Conservation (phyloP, 1,140 invertebrate species). For the Pogonomyrmex barbatus region DNA sequence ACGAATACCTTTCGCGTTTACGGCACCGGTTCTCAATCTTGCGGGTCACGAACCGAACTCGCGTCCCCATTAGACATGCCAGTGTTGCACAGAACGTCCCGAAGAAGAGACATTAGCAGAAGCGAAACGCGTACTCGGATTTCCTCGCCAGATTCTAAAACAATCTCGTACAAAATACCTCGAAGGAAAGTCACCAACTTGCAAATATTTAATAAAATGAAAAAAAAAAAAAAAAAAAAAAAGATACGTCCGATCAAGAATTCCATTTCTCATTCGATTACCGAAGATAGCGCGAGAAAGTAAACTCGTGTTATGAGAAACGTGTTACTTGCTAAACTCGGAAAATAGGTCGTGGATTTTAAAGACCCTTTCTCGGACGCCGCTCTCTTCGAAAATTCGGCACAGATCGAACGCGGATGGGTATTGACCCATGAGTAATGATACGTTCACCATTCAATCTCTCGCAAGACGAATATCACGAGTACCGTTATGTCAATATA, state of each 20-base stretch:
- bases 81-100: conserved; percentile 1
- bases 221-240: neutral
- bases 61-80: conserved; percentile 51
- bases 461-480: neutral
- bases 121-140: neutral
- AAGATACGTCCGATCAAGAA: neutral
- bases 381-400: conserved; percentile 21
- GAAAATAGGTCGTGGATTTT: conserved; percentile 5
- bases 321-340: neutral
- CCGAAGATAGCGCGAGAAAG: neutral
- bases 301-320: neutral
- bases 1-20: conserved; percentile 47
- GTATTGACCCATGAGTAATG: conserved; percentile 8
- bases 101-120: neutral
- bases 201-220: neutral
- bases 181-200: neutral
- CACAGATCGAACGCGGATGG: conserved; percentile 30
- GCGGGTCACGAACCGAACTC: conserved; percentile 43
- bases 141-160: neutral
- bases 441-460: conserved; percentile 13
- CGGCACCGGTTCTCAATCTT: conserved; percentile 25
- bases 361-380: neutral
- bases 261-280: neutral
- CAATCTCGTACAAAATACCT: neutral
- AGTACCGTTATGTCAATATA: conserved; percentile 9